Percentiles rank a stretch among this genome's conserved stretches.
These are phyloP conservation scores for Oligia strigilis DNA, from an alignment of 2,888 invertebrate species.

Conservation along the genomic window DNA sequence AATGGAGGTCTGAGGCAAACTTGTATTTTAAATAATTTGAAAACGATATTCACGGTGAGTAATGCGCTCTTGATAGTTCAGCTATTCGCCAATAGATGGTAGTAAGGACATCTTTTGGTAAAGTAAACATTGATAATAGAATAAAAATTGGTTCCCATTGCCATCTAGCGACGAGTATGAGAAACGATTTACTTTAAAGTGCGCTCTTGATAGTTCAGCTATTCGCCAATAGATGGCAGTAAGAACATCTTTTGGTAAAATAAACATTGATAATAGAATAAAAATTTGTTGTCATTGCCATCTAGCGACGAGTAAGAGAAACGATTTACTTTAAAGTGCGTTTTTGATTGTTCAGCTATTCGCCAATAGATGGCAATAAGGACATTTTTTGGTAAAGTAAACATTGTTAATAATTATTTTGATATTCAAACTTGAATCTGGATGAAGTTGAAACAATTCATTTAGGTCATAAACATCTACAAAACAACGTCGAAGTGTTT, in stretches of 20 bases:
- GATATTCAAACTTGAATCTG: not conserved
- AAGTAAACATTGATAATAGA: too few species aligned
- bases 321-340: fast-evolving
- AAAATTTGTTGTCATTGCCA: not conserved
- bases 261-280: too few species aligned
- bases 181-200: not conserved
- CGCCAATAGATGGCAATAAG: constrained; percentile 26
- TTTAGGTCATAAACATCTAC: not conserved
- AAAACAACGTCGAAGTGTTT: not conserved
- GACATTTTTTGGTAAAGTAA: not conserved
- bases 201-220: constrained; percentile 1
- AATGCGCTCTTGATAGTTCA: too few species aligned
- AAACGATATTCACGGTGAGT: not conserved
- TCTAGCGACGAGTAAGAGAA: constrained; percentile 30
- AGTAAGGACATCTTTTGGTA: too few species aligned
- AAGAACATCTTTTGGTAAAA: not conserved
- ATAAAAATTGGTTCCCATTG: not conserved
- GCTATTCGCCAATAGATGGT: too few species aligned
- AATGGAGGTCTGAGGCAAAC: not conserved
- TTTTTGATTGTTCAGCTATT: constrained; percentile 19
- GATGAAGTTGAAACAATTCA: not conserved
- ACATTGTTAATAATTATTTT: not conserved
- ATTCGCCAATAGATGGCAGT: constrained; percentile 33
- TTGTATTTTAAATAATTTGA: not conserved
- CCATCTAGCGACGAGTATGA: constrained; percentile 35